These are phyloP conservation scores for Hipparchia semele DNA, from an alignment of 2,888 invertebrate species.

Conservation along the genomic window DNA sequence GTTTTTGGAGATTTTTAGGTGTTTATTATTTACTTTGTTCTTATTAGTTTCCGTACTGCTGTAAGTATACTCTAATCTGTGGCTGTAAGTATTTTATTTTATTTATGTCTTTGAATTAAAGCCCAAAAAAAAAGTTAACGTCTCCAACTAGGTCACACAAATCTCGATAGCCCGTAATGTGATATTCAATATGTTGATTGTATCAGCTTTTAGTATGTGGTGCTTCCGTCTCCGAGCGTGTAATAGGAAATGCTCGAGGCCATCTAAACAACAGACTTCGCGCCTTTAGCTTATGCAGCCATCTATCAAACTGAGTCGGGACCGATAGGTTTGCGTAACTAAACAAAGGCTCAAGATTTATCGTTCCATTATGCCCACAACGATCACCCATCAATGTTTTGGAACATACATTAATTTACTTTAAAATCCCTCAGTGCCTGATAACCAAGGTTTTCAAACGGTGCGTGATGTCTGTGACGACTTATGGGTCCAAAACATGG, in stretches of 20 bases:
- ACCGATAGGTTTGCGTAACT: conserved; percentile 34
- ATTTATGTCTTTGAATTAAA: no score
- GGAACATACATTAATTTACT: conserved; percentile 24
- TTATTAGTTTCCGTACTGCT: no score
- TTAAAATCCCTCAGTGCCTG: no score
- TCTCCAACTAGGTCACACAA: no score
- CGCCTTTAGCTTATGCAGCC: conserved; percentile 29
- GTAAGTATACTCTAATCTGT: no score
- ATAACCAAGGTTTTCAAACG: not conserved
- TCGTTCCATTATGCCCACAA: conserved; percentile 35
- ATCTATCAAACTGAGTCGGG: conserved; percentile 37
- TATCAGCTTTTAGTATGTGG: not conserved
- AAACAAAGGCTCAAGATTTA: conserved; percentile 39
- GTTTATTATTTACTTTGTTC: no score
- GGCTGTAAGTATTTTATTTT: no score
- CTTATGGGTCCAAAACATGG: no score
- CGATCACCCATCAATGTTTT: conserved; percentile 23
- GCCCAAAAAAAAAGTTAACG: no score
- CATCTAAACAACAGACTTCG: conserved; percentile 29
- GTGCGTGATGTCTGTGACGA: not conserved
- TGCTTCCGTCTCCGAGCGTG: conserved; percentile 24
- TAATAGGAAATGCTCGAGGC: conserved; percentile 26
- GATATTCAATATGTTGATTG: no score
- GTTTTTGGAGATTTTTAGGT: no score
- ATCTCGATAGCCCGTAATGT: no score